Evolutionary conservation across 2,113 vertebrate species (phyloP).

Genomic region (Nansenia antarctica): DNA sequence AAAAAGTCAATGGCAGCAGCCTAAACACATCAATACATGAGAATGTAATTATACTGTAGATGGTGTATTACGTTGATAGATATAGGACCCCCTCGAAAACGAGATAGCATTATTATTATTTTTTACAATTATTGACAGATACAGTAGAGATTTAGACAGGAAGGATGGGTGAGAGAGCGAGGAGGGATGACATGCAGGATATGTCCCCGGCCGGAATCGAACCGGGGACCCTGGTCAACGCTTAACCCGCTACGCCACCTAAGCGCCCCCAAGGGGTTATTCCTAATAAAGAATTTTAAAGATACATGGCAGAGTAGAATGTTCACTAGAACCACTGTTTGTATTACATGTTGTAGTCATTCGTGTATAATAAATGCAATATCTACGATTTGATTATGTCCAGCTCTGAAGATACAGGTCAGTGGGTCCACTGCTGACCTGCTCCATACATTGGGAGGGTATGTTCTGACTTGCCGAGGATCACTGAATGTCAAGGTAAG

Average conservation of each 20-base stretch:
- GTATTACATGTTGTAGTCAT: not conserved
- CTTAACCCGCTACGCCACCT: too few species aligned
- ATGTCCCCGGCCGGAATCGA: too few species aligned
- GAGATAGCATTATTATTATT: too few species aligned
- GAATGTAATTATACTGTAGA: not conserved
- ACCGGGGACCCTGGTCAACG: too few species aligned
- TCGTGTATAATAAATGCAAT: not conserved
- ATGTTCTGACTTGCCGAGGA: conserved; percentile 73
- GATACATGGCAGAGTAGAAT: not conserved
- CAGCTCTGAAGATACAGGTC: conserved; percentile 79
- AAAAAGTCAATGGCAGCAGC: not conserved
- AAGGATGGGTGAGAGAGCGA: too few species aligned
- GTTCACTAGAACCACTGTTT: not conserved
- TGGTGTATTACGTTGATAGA: too few species aligned
- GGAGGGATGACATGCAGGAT: too few species aligned
- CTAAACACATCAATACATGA: not conserved
- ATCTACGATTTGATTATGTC: not conserved
- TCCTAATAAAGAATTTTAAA: too few species aligned
- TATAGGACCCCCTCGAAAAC: too few species aligned
- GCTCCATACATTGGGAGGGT: conserved; percentile 70
- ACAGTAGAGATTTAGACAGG: too few species aligned
- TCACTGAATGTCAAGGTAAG: conserved; percentile 75
- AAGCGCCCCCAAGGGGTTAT: too few species aligned
- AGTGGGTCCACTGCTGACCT: conserved; percentile 73
- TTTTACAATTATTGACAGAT: too few species aligned